phyloP scores from a whole-genome alignment of 2,888 invertebrate species.

The Halictus quadricinctus region DNA sequence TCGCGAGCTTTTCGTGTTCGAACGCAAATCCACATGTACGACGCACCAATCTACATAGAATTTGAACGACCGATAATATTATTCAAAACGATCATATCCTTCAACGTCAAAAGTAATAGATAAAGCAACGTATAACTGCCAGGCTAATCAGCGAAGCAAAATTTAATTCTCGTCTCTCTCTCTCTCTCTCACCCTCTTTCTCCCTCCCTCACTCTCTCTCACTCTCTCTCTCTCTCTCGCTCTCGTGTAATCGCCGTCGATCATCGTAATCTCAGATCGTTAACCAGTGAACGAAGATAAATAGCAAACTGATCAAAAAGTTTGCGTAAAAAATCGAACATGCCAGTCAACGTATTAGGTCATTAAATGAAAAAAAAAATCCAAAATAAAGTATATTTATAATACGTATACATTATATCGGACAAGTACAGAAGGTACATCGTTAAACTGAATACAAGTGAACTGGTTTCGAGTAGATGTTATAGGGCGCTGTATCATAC shows the following conservation, averaged over 20 bases:
- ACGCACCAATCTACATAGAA: constrained; percentile 21
- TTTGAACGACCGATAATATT: background rate
- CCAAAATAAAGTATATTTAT: background rate
- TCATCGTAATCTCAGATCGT: background rate
- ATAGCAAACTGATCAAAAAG: constrained; percentile 60
- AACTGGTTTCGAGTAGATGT: background rate
- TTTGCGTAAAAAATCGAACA: constrained; percentile 52
- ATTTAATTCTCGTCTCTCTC: constrained; percentile 44
- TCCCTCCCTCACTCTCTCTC: background rate
- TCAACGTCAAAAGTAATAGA: constrained; percentile 63
- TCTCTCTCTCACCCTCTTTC: background rate
- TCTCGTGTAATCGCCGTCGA: background rate
- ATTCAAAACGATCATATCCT: constrained; percentile 40
- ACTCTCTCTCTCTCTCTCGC: background rate
- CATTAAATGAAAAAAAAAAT: background rate
- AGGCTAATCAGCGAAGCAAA: constrained; percentile 71
- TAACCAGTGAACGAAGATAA: constrained; percentile 33
- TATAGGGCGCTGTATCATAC: background rate
- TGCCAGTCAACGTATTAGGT: constrained; percentile 58
- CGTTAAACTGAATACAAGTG: background rate
- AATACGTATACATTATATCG: background rate
- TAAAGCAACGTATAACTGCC: constrained; percentile 72
- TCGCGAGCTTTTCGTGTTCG: background rate
- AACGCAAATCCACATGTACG: constrained; percentile 45
- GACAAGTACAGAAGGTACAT: background rate